These are phyloP conservation scores for Heterotis niloticus DNA, from an alignment of 2,113 vertebrate species.

Conservation along the genomic window DNA sequence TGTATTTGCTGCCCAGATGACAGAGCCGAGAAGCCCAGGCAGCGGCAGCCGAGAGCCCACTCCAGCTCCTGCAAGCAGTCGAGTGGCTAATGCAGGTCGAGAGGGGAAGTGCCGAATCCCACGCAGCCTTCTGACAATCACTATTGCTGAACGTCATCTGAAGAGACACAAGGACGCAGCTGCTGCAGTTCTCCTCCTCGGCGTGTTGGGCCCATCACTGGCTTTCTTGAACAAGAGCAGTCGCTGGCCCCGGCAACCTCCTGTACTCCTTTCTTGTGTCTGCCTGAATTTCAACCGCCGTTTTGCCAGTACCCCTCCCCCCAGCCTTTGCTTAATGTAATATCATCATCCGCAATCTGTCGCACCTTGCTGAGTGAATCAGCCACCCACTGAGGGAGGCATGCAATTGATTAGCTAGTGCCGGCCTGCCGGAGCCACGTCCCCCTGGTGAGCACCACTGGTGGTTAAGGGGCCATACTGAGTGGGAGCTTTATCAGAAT, in stretches of 20 bases:
- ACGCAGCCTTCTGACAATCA: constrained; percentile 14
- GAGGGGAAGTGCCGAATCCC: constrained; percentile 14
- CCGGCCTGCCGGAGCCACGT: constrained; percentile 7
- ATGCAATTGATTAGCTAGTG: constrained; percentile 9
- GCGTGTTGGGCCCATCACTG: background rate
- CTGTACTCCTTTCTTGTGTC: background rate
- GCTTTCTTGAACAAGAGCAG: background rate
- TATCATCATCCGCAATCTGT: constrained; percentile 11
- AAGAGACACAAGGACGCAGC: background rate
- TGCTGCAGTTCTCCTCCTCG: background rate
- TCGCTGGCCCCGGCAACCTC: background rate
- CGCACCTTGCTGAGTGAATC: constrained; percentile 11
- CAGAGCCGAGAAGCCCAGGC: background rate
- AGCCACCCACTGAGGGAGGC: constrained; percentile 3
- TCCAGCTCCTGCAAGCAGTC: background rate
- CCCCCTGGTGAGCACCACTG: background rate
- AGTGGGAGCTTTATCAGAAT: constrained; percentile 16
- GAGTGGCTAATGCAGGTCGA: constrained; percentile 14
- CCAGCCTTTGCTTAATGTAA: background rate
- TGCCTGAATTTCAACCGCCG: background rate
- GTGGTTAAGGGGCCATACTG: background rate
- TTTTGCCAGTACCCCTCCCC: background rate
- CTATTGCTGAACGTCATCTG: background rate
- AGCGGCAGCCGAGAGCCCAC: background rate
- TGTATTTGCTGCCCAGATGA: background rate